A percentile compares a stretch with the other conserved stretches of the same genome.
These are phyloP conservation scores for Nasua narica DNA, from an alignment of 2,797 vertebrate species.

Conservation along the genomic window DNA sequence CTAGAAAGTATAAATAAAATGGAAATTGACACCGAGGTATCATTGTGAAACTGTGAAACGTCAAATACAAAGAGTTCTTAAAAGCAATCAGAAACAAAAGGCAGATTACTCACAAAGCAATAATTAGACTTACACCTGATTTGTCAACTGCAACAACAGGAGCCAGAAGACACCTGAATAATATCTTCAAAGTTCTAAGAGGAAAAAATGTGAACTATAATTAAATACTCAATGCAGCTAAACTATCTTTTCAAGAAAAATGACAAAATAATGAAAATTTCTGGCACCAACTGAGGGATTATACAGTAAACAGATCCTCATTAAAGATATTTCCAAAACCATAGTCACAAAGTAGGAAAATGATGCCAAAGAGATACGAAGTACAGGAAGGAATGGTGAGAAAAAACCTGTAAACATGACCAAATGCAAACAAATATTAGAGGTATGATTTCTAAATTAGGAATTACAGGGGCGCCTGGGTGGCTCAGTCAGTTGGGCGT, in stretches of 20 bases:
- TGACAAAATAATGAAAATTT: neutral
- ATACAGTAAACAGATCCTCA: neutral
- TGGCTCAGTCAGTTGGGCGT: too few species aligned
- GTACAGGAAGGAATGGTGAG: neutral
- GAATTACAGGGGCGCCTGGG: too few species aligned
- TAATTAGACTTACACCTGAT: neutral
- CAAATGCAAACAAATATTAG: neutral
- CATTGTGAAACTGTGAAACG: neutral
- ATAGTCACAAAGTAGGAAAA: neutral
- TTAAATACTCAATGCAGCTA: neutral
- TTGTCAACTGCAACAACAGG: neutral
- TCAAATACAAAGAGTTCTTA: neutral
- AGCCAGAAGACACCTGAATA: neutral
- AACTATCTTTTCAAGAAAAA: slow-evolving; percentile 14
- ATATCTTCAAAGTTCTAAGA: neutral
- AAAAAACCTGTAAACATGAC: neutral
- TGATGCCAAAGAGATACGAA: neutral
- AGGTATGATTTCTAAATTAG: neutral
- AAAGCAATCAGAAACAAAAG: neutral
- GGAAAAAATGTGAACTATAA: neutral
- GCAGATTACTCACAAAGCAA: neutral
- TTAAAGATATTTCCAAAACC: neutral
- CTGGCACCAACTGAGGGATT: neutral
- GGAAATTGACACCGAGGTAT: neutral
- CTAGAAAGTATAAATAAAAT: neutral